Base-by-base conservation (phyloP, 2,113 vertebrate genomes). In the Embiotoca jacksoni region DNA sequence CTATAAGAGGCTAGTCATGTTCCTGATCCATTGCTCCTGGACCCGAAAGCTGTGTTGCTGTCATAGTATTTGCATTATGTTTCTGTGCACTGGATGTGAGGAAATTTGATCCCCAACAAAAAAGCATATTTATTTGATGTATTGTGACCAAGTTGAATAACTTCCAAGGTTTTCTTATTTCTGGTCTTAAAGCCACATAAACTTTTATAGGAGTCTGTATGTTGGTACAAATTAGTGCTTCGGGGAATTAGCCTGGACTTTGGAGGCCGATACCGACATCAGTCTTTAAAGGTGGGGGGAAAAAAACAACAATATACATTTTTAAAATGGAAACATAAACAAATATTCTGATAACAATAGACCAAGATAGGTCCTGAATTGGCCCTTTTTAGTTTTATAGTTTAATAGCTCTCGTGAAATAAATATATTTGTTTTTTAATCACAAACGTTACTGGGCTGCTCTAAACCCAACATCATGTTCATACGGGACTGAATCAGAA, bases 81-180 rank as follows among this genome's bases (percentile, higher is more conserved):
- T 54, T 68, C 9, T 59, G 32, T 31, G 23, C 30, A 13, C 3
- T 49, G 11, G 23, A 65, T 47, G 5, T 55, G 47, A 63, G 0
- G 14, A 75, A 32, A 83, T 35, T 6, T 37, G 39, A 64, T 75
- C 60, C 60, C 23, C 80, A 80, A 87, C 74, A 86, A 53, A 59
- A 36, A 60, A 31, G 30, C 64, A 57, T 83, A 56, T 85, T 59
- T 63, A 36, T 77, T 69, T 78, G n/a, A 66, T 75, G 57, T 49
- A 49, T 59, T 58, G 31, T 73, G 70, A 56, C 55, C 36, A 52
- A 68, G 30, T 37, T 47, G 30, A 65, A 39, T 16, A 64, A 23
- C 59, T 46, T 30, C 46, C 32, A 23, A 15, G 15, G 13, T 8
- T n/a, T 36, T 33, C 4, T 49, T 50, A 32, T 35, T 36, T 4